Conservation (phyloP, 2,113 vertebrate species). For the Mystacornis crossleyi region DNA sequence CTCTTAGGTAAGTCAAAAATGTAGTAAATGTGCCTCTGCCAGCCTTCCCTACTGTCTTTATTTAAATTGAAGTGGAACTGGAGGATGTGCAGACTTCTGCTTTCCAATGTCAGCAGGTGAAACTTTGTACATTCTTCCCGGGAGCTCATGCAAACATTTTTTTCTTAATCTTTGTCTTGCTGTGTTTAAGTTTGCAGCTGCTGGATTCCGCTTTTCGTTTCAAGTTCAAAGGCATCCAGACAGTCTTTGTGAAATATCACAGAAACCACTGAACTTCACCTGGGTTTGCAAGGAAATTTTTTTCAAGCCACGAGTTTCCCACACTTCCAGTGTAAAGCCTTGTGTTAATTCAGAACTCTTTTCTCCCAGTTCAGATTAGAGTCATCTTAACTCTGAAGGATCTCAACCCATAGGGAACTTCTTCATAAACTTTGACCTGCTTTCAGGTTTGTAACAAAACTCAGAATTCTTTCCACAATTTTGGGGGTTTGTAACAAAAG, state of each 20-base stretch:
- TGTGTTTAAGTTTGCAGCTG: constrained; percentile 23
- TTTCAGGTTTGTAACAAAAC: not conserved
- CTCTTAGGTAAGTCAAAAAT: not conserved
- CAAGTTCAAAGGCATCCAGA: constrained; percentile 21
- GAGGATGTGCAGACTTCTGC: not conserved
- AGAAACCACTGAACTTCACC: constrained; percentile 42
- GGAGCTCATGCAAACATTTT: not conserved
- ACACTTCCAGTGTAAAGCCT: not conserved
- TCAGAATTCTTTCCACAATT: not conserved
- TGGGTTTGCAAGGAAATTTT: constrained; percentile 20
- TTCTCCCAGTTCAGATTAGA: not conserved
- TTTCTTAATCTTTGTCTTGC: constrained; percentile 9
- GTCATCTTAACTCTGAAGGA: not conserved
- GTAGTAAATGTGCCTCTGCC: not conserved
- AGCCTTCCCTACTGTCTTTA: not conserved
- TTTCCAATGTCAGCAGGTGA: not conserved
- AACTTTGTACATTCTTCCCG: not conserved
- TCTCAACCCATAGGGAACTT: not conserved
- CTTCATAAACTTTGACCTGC: not conserved
- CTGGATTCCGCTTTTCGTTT: constrained; percentile 19
- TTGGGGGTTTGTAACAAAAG: not conserved
- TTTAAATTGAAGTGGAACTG: not conserved
- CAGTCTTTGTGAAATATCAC: not conserved
- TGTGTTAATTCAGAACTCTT: not conserved
- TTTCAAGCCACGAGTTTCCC: not conserved